A percentile compares a stretch with the other conserved stretches of the same genome.
These are phyloP conservation scores for Pempheris klunzingeri DNA, from an alignment of 2,797 vertebrate species.

Conservation along the genomic window DNA sequence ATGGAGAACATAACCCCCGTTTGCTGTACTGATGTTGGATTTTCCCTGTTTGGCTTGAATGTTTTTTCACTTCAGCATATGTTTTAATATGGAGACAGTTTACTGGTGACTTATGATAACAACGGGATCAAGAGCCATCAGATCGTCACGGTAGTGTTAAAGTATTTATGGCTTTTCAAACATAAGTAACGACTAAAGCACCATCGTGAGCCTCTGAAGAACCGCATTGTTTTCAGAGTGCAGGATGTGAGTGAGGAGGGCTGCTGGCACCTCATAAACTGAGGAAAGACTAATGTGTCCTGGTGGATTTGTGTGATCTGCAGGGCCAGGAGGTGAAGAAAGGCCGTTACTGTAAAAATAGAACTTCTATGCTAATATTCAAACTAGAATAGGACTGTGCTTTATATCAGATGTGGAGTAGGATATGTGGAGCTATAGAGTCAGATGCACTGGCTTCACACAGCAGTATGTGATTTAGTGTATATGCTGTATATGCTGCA, in stretches of 20 bases:
- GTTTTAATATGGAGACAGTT: not conserved
- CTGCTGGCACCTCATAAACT: constrained; percentile 38
- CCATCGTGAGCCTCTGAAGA: constrained; percentile 19
- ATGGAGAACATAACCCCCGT: not conserved
- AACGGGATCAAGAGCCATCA: not conserved
- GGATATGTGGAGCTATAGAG: not conserved
- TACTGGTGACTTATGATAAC: not conserved
- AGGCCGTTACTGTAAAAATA: constrained; percentile 32
- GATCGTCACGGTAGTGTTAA: not conserved
- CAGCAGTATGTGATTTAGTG: not conserved
- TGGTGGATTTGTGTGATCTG: constrained; percentile 49
- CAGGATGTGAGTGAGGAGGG: constrained; percentile 6
- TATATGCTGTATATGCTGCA: not conserved
- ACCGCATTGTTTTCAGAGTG: constrained; percentile 25
- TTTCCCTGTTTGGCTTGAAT: not conserved
- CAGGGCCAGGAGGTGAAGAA: constrained; percentile 18
- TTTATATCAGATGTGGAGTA: not conserved
- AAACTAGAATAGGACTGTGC: not conserved
- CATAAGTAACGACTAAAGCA: not conserved
- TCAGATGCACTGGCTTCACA: not conserved
- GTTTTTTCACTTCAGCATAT: not conserved
- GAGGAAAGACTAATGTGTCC: constrained; percentile 51
- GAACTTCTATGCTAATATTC: constrained; percentile 14
- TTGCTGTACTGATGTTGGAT: not conserved
- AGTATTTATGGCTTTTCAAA: constrained; percentile 11